A percentile compares a stretch with the other conserved stretches of the same genome.
Conservation (phyloP, 2,797 vertebrate species). For the Astyanax mexicanus region DNA sequence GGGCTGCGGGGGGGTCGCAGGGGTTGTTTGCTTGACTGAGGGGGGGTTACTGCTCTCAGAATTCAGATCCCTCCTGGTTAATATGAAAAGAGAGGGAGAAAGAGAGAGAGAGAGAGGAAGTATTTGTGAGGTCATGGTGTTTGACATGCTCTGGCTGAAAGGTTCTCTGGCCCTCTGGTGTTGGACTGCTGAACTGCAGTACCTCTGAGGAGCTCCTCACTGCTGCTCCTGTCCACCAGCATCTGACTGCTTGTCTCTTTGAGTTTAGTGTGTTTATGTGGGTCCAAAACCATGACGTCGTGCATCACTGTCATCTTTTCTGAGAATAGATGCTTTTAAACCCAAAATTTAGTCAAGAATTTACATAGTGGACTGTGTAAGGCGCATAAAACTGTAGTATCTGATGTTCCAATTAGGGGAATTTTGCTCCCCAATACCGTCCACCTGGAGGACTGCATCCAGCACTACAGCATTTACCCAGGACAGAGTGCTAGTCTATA, state of each 20-base stretch:
- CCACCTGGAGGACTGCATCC: too few species aligned
- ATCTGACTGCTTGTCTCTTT: constrained; percentile 45
- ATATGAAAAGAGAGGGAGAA: constrained; percentile 38
- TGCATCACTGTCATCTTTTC: background rate
- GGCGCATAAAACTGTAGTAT: background rate
- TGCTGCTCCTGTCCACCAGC: constrained; percentile 22
- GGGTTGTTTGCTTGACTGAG: background rate
- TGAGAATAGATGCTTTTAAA: background rate
- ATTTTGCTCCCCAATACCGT: too few species aligned
- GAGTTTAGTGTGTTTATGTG: constrained; percentile 14
- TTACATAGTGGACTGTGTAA: background rate
- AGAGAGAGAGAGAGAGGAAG: constrained; percentile 33
- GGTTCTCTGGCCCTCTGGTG: constrained; percentile 39
- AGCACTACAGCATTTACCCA: too few species aligned
- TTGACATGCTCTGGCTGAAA: constrained; percentile 49
- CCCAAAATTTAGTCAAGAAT: background rate
- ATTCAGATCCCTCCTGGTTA: constrained; percentile 46
- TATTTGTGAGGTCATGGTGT: constrained; percentile 47
- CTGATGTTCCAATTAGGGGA: too few species aligned
- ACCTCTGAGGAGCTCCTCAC: constrained; percentile 19
- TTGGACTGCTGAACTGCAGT: constrained; percentile 33
- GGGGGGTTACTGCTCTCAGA: constrained; percentile 4
- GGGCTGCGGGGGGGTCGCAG: background rate
- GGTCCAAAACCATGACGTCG: constrained; percentile 16
- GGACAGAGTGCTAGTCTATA: too few species aligned